These are phyloP conservation scores for Tapera naevia DNA, from an alignment of 2,797 vertebrate genomes.

Conservation along the genomic window DNA sequence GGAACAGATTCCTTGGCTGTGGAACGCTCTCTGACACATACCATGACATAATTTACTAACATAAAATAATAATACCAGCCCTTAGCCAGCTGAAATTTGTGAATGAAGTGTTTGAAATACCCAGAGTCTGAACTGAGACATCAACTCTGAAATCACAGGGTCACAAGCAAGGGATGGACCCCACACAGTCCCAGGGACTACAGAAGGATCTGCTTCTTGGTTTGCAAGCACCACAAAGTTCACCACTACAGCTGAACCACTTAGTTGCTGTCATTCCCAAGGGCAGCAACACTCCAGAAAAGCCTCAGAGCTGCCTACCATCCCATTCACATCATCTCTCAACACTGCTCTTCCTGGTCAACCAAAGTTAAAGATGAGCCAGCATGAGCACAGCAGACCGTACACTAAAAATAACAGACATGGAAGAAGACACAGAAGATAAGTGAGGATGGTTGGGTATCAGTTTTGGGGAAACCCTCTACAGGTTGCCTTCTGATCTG, in stretches of 20 bases:
- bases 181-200: neutral
- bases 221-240: neutral
- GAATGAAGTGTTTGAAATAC: neutral
- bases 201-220: neutral
- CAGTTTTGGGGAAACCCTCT: neutral
- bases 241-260: neutral
- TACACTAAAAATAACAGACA: neutral
- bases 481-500: neutral
- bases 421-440: neutral
- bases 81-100: neutral
- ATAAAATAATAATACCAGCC: neutral
- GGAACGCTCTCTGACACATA: neutral
- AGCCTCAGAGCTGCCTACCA: neutral
- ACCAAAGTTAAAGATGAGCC: neutral
- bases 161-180: neutral
- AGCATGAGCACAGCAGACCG: accelerated
- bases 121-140: neutral
- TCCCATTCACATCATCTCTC: neutral
- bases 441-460: accelerated
- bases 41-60: neutral
- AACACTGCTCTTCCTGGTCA: neutral
- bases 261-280: neutral
- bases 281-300: neutral
- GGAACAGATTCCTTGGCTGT: neutral
- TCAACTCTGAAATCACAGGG: neutral